Percentiles rank a stretch among this genome's conserved stretches.
Conservation (phyloP, 1,140 invertebrate species). For the Mercenaria mercenaria region DNA sequence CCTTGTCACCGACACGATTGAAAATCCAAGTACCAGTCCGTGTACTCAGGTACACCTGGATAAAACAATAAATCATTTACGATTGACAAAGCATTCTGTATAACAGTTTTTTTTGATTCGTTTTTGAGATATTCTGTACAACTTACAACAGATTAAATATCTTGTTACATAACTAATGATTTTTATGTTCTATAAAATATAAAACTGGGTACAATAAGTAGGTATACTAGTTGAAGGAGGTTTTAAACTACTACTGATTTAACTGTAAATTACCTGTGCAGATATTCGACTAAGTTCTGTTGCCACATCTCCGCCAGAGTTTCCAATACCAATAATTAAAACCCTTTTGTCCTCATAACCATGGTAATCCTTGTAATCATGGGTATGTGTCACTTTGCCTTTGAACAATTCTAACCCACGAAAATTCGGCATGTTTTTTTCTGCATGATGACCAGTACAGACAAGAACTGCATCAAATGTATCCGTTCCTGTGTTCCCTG, state of each 20-base stretch:
- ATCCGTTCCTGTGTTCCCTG: conserved; percentile 76
- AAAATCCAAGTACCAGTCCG: conserved; percentile 87
- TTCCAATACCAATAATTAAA: conserved; percentile 88
- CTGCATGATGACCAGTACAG: conserved; percentile 85
- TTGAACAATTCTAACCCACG: conserved; percentile 85
- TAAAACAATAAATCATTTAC: no score
- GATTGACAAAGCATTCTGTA: no score
- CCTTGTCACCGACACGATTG: conserved; percentile 82
- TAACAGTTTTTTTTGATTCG: no score
- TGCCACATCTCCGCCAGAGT: conserved; percentile 87
- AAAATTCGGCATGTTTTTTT: conserved; percentile 83
- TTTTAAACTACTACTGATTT: no score
- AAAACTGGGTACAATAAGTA: no score
- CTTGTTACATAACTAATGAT: no score
- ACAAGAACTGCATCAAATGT: conserved; percentile 84
- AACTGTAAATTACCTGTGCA: conserved; percentile 64
- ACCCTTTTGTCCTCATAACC: conserved; percentile 86
- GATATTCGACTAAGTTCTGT: conserved; percentile 80
- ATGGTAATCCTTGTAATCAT: conserved; percentile 83
- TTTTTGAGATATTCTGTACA: no score
- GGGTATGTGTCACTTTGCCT: conserved; percentile 86
- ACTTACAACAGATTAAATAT: no score
- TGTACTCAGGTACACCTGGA: conserved; percentile 86
- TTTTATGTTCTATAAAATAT: no score
- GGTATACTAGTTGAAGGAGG: no score